phyloP scores from a whole-genome alignment of 2,888 invertebrate genomes.

The Cantharis lateralis region DNA sequence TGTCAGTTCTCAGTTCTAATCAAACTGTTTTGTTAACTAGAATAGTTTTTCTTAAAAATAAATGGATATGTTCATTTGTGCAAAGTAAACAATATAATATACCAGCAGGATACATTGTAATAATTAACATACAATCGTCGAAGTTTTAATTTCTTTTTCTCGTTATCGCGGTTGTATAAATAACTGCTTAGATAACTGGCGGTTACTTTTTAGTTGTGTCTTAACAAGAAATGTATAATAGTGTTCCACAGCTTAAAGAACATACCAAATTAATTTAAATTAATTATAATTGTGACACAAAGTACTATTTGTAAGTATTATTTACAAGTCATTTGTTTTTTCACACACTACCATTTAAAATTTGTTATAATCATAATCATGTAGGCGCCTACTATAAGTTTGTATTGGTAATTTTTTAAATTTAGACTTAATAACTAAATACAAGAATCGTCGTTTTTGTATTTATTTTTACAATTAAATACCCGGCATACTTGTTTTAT shows the following conservation, averaged over 20 bases:
- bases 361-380: background rate
- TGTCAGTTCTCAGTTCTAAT: too few species aligned
- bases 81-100: too few species aligned
- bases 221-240: background rate
- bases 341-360: background rate
- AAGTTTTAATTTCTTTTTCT: background rate
- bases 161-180: background rate
- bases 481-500: background rate
- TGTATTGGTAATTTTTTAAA: too few species aligned
- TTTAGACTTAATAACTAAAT: background rate
- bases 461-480: background rate
- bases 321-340: background rate
- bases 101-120: too few species aligned
- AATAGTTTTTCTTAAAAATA: too few species aligned
- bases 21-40: too few species aligned
- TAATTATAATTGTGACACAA: background rate
- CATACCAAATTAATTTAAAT: background rate
- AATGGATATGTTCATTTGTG: too few species aligned
- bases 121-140: too few species aligned
- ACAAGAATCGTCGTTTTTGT: background rate
- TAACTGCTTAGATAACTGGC: background rate
- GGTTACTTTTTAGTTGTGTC: background rate
- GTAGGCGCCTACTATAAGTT: too few species aligned
- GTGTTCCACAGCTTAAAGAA: background rate
- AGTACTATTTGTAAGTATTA: background rate